Percentiles rank a stretch among this genome's conserved stretches.
Conservation (phyloP, 2,888 invertebrate species). For the Polylopha cassiicola region DNA sequence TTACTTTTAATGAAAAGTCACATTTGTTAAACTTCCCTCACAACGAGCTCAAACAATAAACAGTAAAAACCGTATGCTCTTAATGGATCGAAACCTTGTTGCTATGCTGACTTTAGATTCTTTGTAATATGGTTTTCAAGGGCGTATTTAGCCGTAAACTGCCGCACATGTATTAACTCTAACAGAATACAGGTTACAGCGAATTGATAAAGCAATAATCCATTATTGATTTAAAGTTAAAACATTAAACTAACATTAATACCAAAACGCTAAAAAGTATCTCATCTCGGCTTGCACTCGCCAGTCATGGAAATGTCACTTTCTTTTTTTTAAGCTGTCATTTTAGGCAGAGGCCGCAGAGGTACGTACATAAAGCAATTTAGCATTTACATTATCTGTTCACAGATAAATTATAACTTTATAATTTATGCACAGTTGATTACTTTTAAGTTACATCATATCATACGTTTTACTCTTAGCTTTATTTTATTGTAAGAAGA, state of each 20-base stretch:
- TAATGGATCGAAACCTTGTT: conserved; percentile 60
- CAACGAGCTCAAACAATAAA: conserved; percentile 48
- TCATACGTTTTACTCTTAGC: too few relatives aligned
- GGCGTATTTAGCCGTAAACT: conserved; percentile 54
- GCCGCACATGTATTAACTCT: conserved; percentile 33
- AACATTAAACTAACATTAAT: conserved; percentile 37
- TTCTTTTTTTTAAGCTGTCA: conserved; percentile 30
- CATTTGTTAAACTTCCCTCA: conserved; percentile 47
- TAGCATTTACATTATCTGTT: too few relatives aligned
- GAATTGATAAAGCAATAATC: conserved; percentile 29
- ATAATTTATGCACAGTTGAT: too few relatives aligned
- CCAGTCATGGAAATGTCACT: conserved; percentile 46
- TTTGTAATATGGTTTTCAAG: conserved; percentile 68
- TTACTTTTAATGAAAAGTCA: conserved; percentile 2
- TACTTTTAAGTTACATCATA: too few relatives aligned
- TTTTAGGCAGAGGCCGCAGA: too few relatives aligned
- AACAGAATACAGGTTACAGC: conserved; percentile 27
- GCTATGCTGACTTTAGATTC: conserved; percentile 72
- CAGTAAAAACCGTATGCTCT: conserved; percentile 44
- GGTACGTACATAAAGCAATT: too few relatives aligned
- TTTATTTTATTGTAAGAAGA: too few relatives aligned
- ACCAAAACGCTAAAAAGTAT: conserved; percentile 45
- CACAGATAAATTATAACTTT: too few relatives aligned
- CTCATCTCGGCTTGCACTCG: conserved; percentile 39
- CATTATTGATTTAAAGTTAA: conserved; percentile 31